Evolutionary conservation across 2,888 invertebrate species (phyloP), one percentile per base, ranked within the genome.

Genomic region (Gymnocheta viridis): DNA sequence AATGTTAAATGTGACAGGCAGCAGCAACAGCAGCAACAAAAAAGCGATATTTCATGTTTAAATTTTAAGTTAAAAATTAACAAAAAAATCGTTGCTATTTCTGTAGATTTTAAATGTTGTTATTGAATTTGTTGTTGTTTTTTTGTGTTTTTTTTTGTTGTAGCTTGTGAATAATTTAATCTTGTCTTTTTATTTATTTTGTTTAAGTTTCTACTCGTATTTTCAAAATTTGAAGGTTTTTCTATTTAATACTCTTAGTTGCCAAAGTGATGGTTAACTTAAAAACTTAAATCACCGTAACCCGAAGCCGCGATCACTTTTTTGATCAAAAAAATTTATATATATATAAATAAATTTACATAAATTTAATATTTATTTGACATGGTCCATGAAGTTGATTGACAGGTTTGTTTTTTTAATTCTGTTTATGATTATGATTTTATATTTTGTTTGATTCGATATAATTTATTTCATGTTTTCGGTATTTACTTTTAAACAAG

Each of bases 351-450:
- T 4, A 51, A 74, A 54, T 29, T 74, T 54, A 41, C 22, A 51
- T 74, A 47, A 58, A 47, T 44, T 70, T 14, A 70, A 44, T 47
- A 66, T 67, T 47, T 58, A 58, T 67, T 62, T 29, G 78, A 78
- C 60, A 73, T 76, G 70, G 69, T 64, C 74, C 70, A 66, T 76
- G 70, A 72, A 79, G 74, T 82, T 82, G 85, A 85, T 80, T 85
- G 85, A 85, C 85, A 80, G 67, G 85, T 80, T 85, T 82, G 67
- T 77, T 67, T 58, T 64, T 49, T 35, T 60, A 66, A 64, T 77
- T 56, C 32, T 70, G 56, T 77, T 70, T 70, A 69, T 38, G 62
- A 51, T 22, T 51, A 24, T 51, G 51, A 41, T 64, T 60, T 79
- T 35, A 66, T 54, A 24, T 62, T 29, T 69, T 69, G 27, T 60